Conservation (phyloP, 2,113 vertebrate genomes). For the Falco punctatus region DNA sequence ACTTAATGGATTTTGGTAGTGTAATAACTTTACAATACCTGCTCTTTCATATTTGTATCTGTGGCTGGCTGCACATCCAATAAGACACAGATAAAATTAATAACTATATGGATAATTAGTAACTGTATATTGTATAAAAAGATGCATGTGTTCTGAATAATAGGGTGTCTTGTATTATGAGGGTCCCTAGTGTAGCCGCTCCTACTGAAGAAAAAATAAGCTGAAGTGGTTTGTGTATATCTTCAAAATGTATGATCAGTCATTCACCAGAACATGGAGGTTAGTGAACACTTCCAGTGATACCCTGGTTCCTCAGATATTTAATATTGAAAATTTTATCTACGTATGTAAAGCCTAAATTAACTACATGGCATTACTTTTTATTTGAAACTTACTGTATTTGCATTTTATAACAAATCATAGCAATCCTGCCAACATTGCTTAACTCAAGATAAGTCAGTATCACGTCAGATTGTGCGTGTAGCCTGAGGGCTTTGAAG, state of each 20-base stretch:
- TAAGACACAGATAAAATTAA: background rate
- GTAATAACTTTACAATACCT: background rate
- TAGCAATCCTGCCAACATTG: background rate
- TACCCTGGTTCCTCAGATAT: background rate
- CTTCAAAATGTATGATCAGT: background rate
- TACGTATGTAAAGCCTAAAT: background rate
- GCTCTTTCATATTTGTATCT: background rate
- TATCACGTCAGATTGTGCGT: background rate
- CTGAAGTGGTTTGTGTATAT: background rate
- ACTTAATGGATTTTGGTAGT: background rate
- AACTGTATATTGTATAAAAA: background rate
- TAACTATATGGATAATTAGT: background rate
- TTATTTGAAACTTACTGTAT: background rate
- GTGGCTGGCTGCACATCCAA: background rate
- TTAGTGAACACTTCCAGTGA: background rate
- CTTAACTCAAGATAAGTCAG: background rate
- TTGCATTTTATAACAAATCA: background rate
- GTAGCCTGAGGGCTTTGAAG: background rate
- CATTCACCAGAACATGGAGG: background rate
- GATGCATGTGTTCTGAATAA: background rate
- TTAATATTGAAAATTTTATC: background rate
- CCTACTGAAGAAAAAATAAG: background rate
- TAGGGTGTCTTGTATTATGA: rapidly evolving
- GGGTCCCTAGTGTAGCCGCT: background rate
- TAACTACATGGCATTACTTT: background rate